phyloP scores from a whole-genome alignment of 1,140 invertebrate species.

The Drosophila guanche region DNA sequence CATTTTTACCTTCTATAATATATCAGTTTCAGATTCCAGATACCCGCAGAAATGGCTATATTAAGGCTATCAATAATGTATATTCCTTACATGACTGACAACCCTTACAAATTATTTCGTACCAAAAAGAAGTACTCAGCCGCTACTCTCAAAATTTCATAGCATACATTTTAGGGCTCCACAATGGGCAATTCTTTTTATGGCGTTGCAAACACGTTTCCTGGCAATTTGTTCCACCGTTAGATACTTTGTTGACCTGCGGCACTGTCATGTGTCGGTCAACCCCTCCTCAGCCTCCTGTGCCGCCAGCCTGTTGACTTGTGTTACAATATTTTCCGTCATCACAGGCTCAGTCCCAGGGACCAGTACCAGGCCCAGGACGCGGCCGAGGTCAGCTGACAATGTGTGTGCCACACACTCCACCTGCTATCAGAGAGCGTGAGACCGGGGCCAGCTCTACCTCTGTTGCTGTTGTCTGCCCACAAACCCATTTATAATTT shows the following conservation, averaged over 20 bases:
- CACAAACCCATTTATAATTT: conserved; percentile 75
- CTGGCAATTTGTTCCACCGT: conserved; percentile 21
- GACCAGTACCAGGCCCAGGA: too few relatives aligned
- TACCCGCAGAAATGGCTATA: too few relatives aligned
- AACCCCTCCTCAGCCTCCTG: conserved; percentile 3
- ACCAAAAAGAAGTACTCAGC: too few relatives aligned
- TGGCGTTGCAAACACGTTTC: too few relatives aligned
- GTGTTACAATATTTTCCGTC: conserved; percentile 51
- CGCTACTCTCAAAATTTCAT: too few relatives aligned
- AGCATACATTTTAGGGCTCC: too few relatives aligned
- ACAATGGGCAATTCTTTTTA: too few relatives aligned
- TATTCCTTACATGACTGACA: too few relatives aligned
- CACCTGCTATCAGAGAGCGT: conserved; percentile 5
- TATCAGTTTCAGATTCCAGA: too few relatives aligned
- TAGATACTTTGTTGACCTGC: conserved; percentile 38
- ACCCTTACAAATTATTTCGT: too few relatives aligned
- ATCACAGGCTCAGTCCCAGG: conserved; percentile 23
- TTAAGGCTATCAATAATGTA: too few relatives aligned
- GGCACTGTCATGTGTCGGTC: conserved; percentile 38
- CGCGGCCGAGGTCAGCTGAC: conserved; percentile 42
- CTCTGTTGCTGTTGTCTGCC: conserved; percentile 50
- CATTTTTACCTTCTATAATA: too few relatives aligned
- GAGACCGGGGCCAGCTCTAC: conserved; percentile 8
- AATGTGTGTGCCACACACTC: conserved; percentile 41
- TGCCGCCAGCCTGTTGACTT: conserved; percentile 28